Evolutionary conservation across 1,140 invertebrate species (phyloP), one percentile per base, ranked within the genome.

Genomic region (Brachionus rubens): DNA sequence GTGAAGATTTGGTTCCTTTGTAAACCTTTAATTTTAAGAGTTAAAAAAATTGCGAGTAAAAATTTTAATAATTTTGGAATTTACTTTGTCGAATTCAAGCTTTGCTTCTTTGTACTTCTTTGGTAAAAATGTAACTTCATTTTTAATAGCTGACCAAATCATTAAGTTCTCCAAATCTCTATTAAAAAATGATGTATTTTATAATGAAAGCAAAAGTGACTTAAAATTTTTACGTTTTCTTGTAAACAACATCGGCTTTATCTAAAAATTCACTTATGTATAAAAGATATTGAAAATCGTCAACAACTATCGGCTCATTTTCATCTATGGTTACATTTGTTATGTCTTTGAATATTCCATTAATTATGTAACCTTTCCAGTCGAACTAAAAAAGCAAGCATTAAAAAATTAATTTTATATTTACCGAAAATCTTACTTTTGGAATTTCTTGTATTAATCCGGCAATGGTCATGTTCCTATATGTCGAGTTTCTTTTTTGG

Each of bases 1-100:
- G 68, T 3, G 68, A 50, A 30, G 68, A 48, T 72, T 72, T 72
- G 21, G 68, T 72, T 48, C 68, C 68, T 72, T 54, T 72, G 21
- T 72, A 72, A 48, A 72, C 68, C 68, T 70, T 65, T 6, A 26
- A 21, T 24, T 65, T 40, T n/a, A 48, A 28, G 19, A 70, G 19
- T 30, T n/a, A 5, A n/a, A 43, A 33, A 70, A 19, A 70, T 40
- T 4, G 33, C 14, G 4, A 46, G 65, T 7, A 50, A 70, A 16
- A 43, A 59, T 24, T 9, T 46, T 3, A 56, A 56, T 9, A 14
- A 19, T 14, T 12, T 12, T 33, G 3, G 10, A 56, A 65, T 14
- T 50, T 9, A 72, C 68, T 30, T 72, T 72, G 28, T 72, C 68
- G 50, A 72, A 72, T 48, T 72, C 68, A 26, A 36, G 68, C 19